Percentiles rank a stretch among this genome's conserved stretches.
phyloP scores from a whole-genome alignment of 2,888 invertebrate genomes.

The Eupithecia inturbata region DNA sequence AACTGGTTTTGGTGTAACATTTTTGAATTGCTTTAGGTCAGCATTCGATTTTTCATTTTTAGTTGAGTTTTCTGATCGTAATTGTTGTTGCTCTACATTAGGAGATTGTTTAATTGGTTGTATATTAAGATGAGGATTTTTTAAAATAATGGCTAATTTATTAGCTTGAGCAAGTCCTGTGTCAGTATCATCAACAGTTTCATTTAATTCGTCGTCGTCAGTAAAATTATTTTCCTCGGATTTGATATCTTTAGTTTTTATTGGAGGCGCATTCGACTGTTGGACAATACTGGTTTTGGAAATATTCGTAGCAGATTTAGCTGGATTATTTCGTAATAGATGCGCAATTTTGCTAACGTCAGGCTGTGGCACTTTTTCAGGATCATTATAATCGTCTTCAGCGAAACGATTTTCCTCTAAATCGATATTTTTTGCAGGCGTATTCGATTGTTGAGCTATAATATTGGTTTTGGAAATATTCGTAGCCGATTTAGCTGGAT shows the following conservation, averaged over 20 bases:
- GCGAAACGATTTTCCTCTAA: constrained; percentile 9
- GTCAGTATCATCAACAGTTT: constrained; percentile 42
- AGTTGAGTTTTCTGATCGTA: constrained; percentile 29
- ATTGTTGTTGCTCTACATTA: constrained; percentile 36
- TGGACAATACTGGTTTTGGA: constrained; percentile 2
- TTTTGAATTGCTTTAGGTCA: constrained; percentile 62
- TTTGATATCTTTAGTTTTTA: constrained; percentile 16
- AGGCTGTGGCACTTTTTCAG: constrained; percentile 1
- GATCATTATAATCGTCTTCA: constrained; percentile 41
- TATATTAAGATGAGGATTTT: constrained; percentile 37
- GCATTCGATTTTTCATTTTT: constrained; percentile 50
- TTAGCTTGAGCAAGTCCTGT: constrained; percentile 13
- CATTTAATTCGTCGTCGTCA: constrained; percentile 42
- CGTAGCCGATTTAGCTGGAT: constrained; percentile 18
- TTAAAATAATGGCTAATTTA: constrained; percentile 34
- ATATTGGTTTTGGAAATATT: constrained; percentile 13
- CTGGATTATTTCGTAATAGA: constrained; percentile 21
- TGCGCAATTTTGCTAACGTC: constrained; percentile 29
- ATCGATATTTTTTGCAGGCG: constrained; percentile 17
- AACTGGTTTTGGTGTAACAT: constrained; percentile 64
- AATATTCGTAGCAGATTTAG: constrained; percentile 17
- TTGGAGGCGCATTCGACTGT: constrained; percentile 10
- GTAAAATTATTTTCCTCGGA: constrained; percentile 12
- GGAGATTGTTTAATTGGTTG: constrained; percentile 40
- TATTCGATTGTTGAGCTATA: constrained; percentile 9